A percentile compares a stretch with the other conserved stretches of the same genome.
These are phyloP conservation scores for Uromys caudimaculatus DNA, from an alignment of 2,797 vertebrate genomes.

Conservation along the genomic window DNA sequence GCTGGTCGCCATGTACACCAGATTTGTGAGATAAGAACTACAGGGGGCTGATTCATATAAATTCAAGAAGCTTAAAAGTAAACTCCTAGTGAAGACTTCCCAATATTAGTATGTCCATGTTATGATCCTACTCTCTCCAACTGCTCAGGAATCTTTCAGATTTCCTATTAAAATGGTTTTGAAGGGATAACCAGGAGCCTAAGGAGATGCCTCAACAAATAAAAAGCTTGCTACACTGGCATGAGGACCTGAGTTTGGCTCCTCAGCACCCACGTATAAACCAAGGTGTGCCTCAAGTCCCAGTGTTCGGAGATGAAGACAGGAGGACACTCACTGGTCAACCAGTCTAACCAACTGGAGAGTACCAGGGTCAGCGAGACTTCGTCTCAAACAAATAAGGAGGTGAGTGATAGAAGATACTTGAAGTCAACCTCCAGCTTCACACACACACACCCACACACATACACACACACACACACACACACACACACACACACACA, in stretches of 20 bases:
- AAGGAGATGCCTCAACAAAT: neutral
- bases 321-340: neutral
- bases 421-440: neutral
- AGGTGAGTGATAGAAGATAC: neutral
- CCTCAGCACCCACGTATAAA: neutral
- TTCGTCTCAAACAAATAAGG: neutral
- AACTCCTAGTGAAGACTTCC: neutral
- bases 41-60: neutral
- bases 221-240: neutral
- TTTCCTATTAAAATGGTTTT: neutral
- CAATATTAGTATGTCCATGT: neutral
- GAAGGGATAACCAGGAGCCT: neutral
- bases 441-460: neutral
- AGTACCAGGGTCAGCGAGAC: neutral
- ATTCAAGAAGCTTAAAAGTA: conserved; percentile 5
- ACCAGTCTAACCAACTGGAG: neutral
- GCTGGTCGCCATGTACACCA: neutral
- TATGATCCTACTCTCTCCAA: neutral
- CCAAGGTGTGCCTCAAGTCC: no score
- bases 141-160: neutral
- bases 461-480: neutral
- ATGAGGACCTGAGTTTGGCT: neutral
- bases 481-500: neutral
- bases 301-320: neutral
- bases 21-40: neutral